Evolutionary conservation across 30 jellyfish, hydroid and myxozoan genomes (phyloP).

Genomic region (Cassiopea andromeda): DNA sequence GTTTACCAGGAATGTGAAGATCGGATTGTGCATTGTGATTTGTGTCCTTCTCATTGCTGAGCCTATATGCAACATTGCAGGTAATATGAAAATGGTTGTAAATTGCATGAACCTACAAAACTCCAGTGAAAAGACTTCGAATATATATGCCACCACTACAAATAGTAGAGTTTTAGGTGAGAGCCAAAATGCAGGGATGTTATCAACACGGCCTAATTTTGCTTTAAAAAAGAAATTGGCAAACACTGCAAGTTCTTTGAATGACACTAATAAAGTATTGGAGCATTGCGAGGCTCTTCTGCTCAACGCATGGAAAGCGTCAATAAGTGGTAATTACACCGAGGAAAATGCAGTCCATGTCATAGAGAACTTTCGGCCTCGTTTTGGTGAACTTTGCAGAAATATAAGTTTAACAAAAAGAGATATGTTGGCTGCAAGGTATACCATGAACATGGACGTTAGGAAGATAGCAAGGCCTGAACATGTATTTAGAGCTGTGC

Average conservation of each 20-base stretch:
- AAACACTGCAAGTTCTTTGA: background rate
- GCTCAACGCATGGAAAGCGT: background rate
- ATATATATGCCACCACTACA: background rate
- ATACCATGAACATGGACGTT: too few species aligned
- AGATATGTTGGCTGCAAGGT: background rate
- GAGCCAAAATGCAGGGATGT: background rate
- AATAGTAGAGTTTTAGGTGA: background rate
- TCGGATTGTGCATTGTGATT: slow-evolving; percentile 47
- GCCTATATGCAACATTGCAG: slow-evolving; percentile 75
- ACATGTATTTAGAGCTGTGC: slow-evolving; percentile 11
- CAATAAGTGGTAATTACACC: slow-evolving; percentile 20
- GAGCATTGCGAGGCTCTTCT: background rate
- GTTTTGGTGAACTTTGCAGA: slow-evolving; percentile 40
- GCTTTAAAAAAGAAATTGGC: background rate
- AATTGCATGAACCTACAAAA: slow-evolving; percentile 31
- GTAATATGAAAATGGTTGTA: slow-evolving; percentile 48
- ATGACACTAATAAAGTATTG: background rate
- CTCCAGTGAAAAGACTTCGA: slow-evolving; percentile 1
- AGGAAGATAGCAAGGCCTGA: background rate
- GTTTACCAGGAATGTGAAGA: slow-evolving; percentile 69
- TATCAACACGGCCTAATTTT: background rate
- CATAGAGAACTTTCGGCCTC: slow-evolving; percentile 16
- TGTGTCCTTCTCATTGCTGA: slow-evolving; percentile 70
- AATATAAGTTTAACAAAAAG: slow-evolving; percentile 15
- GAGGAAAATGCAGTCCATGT: slow-evolving; percentile 26